Evolutionary conservation across 1,140 invertebrate species (phyloP).

Genomic region (Neodiprion pinetum): DNA sequence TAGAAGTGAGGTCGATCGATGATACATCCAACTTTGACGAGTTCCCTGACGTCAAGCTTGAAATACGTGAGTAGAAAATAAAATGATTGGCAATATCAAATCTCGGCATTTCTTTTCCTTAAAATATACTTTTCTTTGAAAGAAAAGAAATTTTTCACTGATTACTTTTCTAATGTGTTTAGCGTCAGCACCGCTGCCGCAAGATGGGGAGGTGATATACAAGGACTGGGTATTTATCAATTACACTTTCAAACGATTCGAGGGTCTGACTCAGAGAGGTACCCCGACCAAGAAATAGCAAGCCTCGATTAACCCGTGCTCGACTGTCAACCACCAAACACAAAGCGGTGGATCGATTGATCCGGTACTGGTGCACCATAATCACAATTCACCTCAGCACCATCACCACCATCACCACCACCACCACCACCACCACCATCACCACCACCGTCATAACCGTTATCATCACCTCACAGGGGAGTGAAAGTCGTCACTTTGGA

Average conservation of each 20-base stretch:
- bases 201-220: constrained; percentile 85
- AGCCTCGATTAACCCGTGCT: constrained; percentile 42
- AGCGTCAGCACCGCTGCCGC: constrained; percentile 82
- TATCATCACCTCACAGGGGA: background rate
- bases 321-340: constrained; percentile 41
- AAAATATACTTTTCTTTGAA: background rate
- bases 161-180: constrained; percentile 33
- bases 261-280: constrained; percentile 90
- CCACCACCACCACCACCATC: background rate
- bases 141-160: background rate
- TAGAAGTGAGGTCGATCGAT: constrained; percentile 92
- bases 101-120: constrained; percentile 12
- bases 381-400: background rate
- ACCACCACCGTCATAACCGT: background rate
- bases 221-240: constrained; percentile 99
- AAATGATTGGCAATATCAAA: constrained; percentile 11
- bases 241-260: constrained; percentile 99
- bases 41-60: constrained; percentile 98
- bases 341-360: constrained; percentile 38
- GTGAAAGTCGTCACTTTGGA: background rate
- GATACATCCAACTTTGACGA: constrained; percentile 99
- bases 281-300: constrained; percentile 79
- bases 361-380: constrained; percentile 55
- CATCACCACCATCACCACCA: background rate
- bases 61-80: constrained; percentile 86